phyloP scores from a whole-genome alignment of 2,113 vertebrate genomes.

The Osmerus mordax region DNA sequence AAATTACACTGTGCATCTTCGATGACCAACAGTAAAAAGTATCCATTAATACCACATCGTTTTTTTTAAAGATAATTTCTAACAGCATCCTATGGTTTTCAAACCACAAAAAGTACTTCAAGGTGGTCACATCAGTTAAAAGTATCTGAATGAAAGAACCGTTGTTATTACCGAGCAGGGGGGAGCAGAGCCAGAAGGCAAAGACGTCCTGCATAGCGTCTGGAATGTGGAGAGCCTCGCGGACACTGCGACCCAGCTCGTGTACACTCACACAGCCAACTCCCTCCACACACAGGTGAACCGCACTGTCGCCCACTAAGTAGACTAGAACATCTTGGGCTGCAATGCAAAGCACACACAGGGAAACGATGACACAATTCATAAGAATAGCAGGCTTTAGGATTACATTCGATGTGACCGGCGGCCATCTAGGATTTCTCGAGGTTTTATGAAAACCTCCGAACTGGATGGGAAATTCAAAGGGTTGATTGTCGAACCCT shows the following conservation, averaged over 20 bases:
- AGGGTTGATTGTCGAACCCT: too few relatives aligned
- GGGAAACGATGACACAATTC: not conserved
- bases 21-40: too few relatives aligned
- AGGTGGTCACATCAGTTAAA: not conserved
- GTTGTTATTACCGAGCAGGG: slow-evolving; percentile 77
- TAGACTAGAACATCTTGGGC: slow-evolving; percentile 83
- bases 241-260: slow-evolving; percentile 78
- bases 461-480: too few relatives aligned
- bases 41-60: too few relatives aligned
- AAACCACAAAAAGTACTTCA: too few relatives aligned
- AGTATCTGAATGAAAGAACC: not conserved
- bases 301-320: slow-evolving; percentile 74
- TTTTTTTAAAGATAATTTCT: too few relatives aligned
- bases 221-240: slow-evolving; percentile 77
- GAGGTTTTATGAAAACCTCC: not conserved
- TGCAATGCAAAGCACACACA: slow-evolving; percentile 35
- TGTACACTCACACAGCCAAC: slow-evolving; percentile 73
- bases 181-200: slow-evolving; percentile 85
- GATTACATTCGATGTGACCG: too few relatives aligned
- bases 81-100: too few relatives aligned
- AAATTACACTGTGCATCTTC: too few relatives aligned
- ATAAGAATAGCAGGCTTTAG: too few relatives aligned
- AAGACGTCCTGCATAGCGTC: slow-evolving; percentile 77
- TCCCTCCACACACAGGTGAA: slow-evolving; percentile 78
- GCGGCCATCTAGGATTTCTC: too few relatives aligned